phyloP scores from a whole-genome alignment of 2,888 invertebrate genomes.

The Pammene aurita region DNA sequence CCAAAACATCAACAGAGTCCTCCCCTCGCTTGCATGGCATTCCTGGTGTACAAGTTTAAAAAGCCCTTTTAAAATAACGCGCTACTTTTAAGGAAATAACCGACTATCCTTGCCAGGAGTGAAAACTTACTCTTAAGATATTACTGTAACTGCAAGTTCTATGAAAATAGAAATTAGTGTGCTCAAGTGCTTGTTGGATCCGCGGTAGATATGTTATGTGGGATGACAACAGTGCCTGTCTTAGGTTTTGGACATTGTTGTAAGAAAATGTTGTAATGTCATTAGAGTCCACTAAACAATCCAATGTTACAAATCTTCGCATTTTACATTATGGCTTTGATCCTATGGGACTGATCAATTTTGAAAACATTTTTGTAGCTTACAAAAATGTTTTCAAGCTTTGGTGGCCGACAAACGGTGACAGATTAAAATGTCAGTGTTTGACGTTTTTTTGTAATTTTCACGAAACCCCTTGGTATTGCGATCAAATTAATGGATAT shows the following conservation, averaged over 20 bases:
- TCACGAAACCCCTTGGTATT: background rate
- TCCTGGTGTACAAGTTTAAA: conserved; percentile 55
- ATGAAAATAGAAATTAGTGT: conserved; percentile 68
- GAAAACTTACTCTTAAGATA: conserved; percentile 56
- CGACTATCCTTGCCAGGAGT: conserved; percentile 26
- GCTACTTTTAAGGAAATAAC: background rate
- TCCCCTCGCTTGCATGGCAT: conserved; percentile 68
- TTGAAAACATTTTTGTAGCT: conserved; percentile 5
- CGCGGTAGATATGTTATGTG: conserved; percentile 60
- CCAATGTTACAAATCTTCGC: conserved; percentile 67
- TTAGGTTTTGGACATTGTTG: conserved; percentile 63
- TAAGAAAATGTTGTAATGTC: conserved; percentile 61
- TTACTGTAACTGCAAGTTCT: conserved; percentile 68
- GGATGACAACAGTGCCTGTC: conserved; percentile 58
- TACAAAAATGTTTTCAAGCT: background rate
- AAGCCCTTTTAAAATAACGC: conserved; percentile 2
- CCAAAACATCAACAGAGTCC: conserved; percentile 73
- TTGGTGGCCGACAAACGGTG: background rate
- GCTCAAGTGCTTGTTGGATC: conserved; percentile 65
- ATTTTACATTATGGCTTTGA: conserved; percentile 61
- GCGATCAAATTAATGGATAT: too few species aligned
- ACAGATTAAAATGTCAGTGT: conserved; percentile 4
- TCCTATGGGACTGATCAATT: conserved; percentile 15
- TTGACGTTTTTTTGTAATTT: conserved; percentile 1
- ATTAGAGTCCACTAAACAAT: conserved; percentile 62